Base-by-base conservation (phyloP, 2,888 invertebrate species). In the Arge pagana region DNA sequence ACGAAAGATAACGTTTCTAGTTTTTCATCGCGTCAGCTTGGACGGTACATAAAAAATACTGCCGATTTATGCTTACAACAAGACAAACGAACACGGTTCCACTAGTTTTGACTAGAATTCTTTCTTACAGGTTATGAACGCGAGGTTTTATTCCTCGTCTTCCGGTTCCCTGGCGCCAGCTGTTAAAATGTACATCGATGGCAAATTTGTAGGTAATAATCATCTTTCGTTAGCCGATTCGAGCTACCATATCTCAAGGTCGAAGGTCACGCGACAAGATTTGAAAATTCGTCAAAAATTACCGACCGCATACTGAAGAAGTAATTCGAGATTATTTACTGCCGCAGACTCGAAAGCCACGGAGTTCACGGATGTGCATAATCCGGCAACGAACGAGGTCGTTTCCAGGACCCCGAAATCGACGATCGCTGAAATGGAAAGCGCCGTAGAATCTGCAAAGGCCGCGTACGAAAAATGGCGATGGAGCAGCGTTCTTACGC, bases 131-230 rank as follows among this genome's bases (percentile, higher is more conserved):
- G 51, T 60, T 43, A 55, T 50, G 28, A 26, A 61, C 3, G 55
- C 57, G 51, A 67, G 74, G 56, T 83, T 83, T 60, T 82, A 83
- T 61, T 83, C 82, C 55, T 75, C 83, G 23, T 77, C 81, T 6
- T 13, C 31, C 2, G 33, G 45, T 33, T 45, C 45, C 16, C 8
- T 45, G 3, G 84, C 83, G 3, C 82, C 90, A 1, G 88, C 89
- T 4, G 94, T 95, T 16, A 97, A 98, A 78, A 84, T 97, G 54
- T 99, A 92, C 78, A 93, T 99, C 64, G 89, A 98, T 82, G 97
- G 97, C 50, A 87, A 96, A 77, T 91, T 92, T 78, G 82, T 88
- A 16, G 74, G 74, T 74, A 67, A 71, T 15, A 30, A 42, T 13
- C 8, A 40, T 40, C 23, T 37, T 19, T 5, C 4, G 7, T 15